Base-by-base conservation (phyloP, 1,140 invertebrate species). In the Linepithema humile region DNA sequence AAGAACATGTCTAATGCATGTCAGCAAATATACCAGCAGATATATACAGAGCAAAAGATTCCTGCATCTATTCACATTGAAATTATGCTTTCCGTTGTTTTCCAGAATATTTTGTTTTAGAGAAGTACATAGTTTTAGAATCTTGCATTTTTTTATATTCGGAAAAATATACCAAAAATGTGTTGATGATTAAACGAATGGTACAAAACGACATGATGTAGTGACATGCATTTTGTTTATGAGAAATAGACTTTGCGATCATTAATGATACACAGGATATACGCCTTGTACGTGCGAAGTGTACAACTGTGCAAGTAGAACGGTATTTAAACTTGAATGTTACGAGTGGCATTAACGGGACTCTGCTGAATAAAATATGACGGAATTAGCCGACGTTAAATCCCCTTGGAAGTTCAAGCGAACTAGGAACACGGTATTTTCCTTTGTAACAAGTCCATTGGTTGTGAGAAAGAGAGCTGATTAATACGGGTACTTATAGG, bases 401-500 rank as follows among this genome's bases (percentile, higher is more conserved):
- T 80, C 20, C n/a, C 12, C 23, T 17, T 29, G 35, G 35, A 50
- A 69, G 35, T 38, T 35, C 26, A 23, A 69, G 43, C 40, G 10
- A 43, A 29, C 5, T 9, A 57, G 40, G n/a, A 43, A 38, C 23
- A 23, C 32, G 43, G 62, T 40, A 80, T 55, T 80, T 55, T 80
- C n/a, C 48, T 43, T 80, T 55, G 48, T 80, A 70, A 69, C 35
- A 38, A 69, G 75, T 43, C 6, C 48, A 80, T 82, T 82, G 50
- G 67, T 32, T 15, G 43, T 43, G 50, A 35, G 43, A 64, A 43
- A 50, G 50, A 43, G 35, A 64, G 65, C 69, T 86, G 74, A 88
- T 88, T 88, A 88, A 64, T 69, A 80, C 35, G 60, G 67, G 20
- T 43, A 40, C 17, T 32, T 45, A 12, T 45, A 87, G 62, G 72